Percentiles rank a stretch among this genome's conserved stretches.
Conservation (phyloP, 2,888 invertebrate species). For the Cephus pulcher region DNA sequence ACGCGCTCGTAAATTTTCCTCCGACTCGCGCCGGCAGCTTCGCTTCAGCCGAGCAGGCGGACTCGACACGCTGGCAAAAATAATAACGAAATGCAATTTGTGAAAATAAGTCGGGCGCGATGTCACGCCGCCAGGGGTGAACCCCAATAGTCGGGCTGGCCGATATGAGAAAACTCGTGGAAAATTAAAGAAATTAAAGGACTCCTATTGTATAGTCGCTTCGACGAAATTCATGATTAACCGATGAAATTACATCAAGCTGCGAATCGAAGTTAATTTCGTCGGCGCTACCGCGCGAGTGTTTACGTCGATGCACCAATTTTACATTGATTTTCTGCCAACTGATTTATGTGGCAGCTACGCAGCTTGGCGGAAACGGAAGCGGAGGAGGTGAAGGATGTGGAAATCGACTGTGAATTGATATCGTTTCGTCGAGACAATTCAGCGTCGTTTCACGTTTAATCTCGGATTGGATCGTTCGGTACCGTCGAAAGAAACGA, state of each 20-base stretch:
- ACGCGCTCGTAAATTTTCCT: constrained; percentile 50
- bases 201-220: too few relatives aligned
- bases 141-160: too few relatives aligned
- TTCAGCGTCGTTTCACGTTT: constrained; percentile 23
- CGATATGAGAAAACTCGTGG: too few relatives aligned
- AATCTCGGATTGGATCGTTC: constrained; percentile 26
- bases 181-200: too few relatives aligned
- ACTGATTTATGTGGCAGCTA: neutral
- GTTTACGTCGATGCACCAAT: too few relatives aligned
- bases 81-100: constrained; percentile 33
- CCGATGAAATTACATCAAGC: too few relatives aligned
- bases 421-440: constrained; percentile 7
- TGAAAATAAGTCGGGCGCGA: neutral
- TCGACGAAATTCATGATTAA: too few relatives aligned
- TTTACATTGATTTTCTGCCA: too few relatives aligned
- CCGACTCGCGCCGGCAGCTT: constrained; percentile 13
- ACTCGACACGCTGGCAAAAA: constrained; percentile 24
- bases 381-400: neutral
- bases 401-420: constrained; percentile 9
- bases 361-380: neutral
- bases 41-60: constrained; percentile 7
- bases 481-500: constrained; percentile 30
- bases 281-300: constrained; percentile 17
- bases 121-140: too few relatives aligned
- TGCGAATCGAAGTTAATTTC: constrained; percentile 26